Base-by-base conservation (phyloP, 1,140 invertebrate species). In the Micrasema minimum region DNA sequence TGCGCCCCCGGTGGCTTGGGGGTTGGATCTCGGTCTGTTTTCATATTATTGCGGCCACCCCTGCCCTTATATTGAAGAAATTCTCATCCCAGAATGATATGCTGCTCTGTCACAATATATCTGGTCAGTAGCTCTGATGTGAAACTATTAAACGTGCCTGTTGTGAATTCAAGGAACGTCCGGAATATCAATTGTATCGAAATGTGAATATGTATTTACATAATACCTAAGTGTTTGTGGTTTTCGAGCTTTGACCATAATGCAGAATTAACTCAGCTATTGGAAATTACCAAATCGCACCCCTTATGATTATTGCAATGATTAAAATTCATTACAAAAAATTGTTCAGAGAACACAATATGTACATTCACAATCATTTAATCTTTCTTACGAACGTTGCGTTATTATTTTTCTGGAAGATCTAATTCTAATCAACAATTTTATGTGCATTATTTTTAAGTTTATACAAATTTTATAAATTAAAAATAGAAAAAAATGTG, bases 41-140 rank as follows among this genome's bases (percentile, higher is more conserved):
- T 67, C 50, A 57, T 53, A 67, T 64, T 64, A 64, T 64, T 64
- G 43, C 45, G 43, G 16, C n/a, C 35, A 61, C 38, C 38, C 43
- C 59, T 12, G 45, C 22, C 23, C 43, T 16, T 16, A 45, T 5
- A 14, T 14, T 22, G n/a, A 20, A 20, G 57, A 45, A 20, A 22
- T 41, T 20, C 55, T 1, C 55, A 41, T 59, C 55, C 35, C 14
- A 31, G 23, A 14, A 46, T 46, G 59, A 46, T 64, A 46, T 64
- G 43, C 38, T 61, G 57, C 57, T 64, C 26, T 46, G 59, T 59
- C 55, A 59, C 23, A 51, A 51, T 61, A 64, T 46, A 64, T 64
- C n/a, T 31, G 59, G 16, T 46, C 59, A 31, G 26, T 31, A 31
- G 7, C 26, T 31, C 3, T 31, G 26, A 31, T 2, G 26, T 7